Conservation (phyloP, 2,888 invertebrate species). For the Tachina grossa region DNA sequence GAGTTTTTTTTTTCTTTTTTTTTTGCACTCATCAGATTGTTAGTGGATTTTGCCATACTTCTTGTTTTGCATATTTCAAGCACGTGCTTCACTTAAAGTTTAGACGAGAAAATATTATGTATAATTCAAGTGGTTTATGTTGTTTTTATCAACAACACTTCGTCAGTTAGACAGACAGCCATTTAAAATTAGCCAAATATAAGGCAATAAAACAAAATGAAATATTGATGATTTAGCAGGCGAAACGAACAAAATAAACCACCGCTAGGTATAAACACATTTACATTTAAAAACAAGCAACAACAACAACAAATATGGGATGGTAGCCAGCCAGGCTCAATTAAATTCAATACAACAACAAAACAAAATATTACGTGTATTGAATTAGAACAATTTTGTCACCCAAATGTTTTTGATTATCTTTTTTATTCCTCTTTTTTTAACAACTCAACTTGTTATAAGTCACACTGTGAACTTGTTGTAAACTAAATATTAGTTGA, state of each 20-base stretch:
- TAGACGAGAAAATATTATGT: constrained; percentile 53
- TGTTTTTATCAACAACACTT: constrained; percentile 40
- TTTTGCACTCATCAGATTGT: constrained; percentile 35
- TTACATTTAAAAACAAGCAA: background rate
- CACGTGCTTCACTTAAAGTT: constrained; percentile 67
- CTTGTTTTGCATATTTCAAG: constrained; percentile 63
- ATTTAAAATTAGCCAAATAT: constrained; percentile 54
- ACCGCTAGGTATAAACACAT: constrained; percentile 24
- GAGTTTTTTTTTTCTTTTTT: background rate
- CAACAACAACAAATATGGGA: constrained; percentile 41
- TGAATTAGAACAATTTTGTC: constrained; percentile 71
- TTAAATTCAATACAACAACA: constrained; percentile 50
- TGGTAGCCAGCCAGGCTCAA: constrained; percentile 55
- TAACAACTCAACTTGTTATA: constrained; percentile 24
- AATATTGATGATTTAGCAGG: constrained; percentile 36
- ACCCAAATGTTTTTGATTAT: constrained; percentile 25
- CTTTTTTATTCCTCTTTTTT: constrained; percentile 23
- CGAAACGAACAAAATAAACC: constrained; percentile 8
- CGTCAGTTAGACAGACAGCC: background rate
- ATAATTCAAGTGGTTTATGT: constrained; percentile 52
- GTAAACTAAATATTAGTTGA: constrained; percentile 32
- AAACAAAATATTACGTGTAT: constrained; percentile 69
- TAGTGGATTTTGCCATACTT: constrained; percentile 25
- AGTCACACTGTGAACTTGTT: constrained; percentile 47
- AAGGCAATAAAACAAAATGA: constrained; percentile 45